phyloP scores from a whole-genome alignment of 2,888 invertebrate genomes.

The Cantharis flavilabris region DNA sequence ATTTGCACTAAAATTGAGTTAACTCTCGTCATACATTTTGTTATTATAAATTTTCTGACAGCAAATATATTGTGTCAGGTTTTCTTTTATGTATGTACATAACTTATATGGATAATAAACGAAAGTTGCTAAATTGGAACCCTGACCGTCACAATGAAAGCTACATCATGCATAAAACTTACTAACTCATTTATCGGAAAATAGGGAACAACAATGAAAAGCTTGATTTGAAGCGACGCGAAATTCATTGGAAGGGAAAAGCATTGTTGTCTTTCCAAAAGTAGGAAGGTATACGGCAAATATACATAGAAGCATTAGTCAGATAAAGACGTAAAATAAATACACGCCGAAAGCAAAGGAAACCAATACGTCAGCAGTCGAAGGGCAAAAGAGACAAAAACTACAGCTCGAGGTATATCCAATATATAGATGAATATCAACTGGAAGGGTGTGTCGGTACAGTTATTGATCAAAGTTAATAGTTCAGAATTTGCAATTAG shows the following conservation, averaged over 20 bases:
- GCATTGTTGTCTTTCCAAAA: constrained; percentile 6
- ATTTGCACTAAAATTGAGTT: background rate
- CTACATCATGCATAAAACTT: constrained; percentile 18
- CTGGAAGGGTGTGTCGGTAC: constrained; percentile 22
- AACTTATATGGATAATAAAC: background rate
- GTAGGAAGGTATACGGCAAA: constrained; percentile 3
- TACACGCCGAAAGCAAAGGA: background rate
- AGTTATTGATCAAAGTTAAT: constrained; percentile 26
- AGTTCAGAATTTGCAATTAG: constrained; percentile 22
- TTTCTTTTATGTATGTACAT: background rate
- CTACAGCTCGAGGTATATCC: background rate
- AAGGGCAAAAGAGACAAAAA: constrained; percentile 15
- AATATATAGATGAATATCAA: constrained; percentile 4
- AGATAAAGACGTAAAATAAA: constrained; percentile 12
- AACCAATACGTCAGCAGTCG: background rate
- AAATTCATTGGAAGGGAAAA: constrained; percentile 7
- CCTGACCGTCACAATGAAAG: constrained; percentile 23
- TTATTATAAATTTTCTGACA: background rate
- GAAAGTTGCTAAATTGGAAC: constrained; percentile 6
- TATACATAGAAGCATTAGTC: background rate
- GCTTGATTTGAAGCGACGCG: constrained; percentile 18
- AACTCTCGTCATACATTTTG: background rate
- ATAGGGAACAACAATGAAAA: constrained; percentile 18
- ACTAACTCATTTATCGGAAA: constrained; percentile 25
- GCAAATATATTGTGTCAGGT: background rate